Evolutionary conservation across 1,140 invertebrate genomes (phyloP).

Genomic region (Eriosoma lanigerum): DNA sequence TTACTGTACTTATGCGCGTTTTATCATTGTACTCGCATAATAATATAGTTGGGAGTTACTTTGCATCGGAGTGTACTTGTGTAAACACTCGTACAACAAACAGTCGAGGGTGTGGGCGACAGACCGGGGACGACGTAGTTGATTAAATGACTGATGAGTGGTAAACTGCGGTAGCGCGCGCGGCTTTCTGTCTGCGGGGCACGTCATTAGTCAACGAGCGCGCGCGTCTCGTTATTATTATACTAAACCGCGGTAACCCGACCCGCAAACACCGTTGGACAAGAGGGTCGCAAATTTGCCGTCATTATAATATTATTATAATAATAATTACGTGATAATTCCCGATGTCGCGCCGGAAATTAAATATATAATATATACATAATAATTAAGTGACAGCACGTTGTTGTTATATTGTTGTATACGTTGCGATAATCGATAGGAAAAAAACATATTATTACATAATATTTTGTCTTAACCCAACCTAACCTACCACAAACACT

Average conservation of each 20-base stretch:
- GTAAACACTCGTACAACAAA: neutral
- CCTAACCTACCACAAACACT: too few relatives aligned
- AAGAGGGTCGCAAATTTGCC: neutral
- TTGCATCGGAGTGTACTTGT: too few relatives aligned
- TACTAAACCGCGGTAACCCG: neutral
- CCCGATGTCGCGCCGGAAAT: neutral
- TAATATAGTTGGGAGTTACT: too few relatives aligned
- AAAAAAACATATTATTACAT: too few relatives aligned
- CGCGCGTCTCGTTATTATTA: neutral
- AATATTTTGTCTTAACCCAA: too few relatives aligned
- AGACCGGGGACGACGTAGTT: conserved; percentile 10
- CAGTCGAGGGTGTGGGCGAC: neutral
- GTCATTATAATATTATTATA: neutral
- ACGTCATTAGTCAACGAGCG: neutral
- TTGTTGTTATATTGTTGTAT: too few relatives aligned
- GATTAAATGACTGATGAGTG: conserved; percentile 40
- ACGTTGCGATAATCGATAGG: too few relatives aligned
- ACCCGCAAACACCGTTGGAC: neutral
- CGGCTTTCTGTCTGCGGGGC: neutral
- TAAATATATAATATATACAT: too few relatives aligned
- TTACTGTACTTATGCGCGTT: too few relatives aligned
- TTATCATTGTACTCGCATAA: too few relatives aligned
- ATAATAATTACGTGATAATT: neutral
- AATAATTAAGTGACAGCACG: too few relatives aligned
- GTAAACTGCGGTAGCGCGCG: neutral